A percentile compares a stretch with the other conserved stretches of the same genome.
These are phyloP conservation scores for Athalia rosae DNA, from an alignment of 2,888 invertebrate species.

Conservation along the genomic window DNA sequence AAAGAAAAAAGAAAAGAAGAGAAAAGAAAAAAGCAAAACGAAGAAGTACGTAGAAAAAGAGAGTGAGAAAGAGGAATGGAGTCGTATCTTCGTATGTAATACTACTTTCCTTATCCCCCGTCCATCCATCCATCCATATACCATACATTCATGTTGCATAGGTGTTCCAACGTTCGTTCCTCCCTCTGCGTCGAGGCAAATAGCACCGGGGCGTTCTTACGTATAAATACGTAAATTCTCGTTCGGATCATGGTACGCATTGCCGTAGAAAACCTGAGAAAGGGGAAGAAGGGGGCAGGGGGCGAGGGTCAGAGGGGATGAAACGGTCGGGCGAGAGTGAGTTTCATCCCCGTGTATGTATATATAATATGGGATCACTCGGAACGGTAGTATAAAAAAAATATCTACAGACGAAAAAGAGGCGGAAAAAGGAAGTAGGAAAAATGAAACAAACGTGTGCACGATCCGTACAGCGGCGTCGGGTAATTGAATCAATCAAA, in stretches of 20 bases:
- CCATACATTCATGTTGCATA: neutral
- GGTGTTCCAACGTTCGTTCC: neutral
- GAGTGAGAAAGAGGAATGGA: too few species aligned
- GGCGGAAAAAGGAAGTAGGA: too few species aligned
- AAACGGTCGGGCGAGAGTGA: too few species aligned
- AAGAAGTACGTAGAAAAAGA: neutral
- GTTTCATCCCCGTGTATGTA: too few species aligned
- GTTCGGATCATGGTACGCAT: slow-evolving; percentile 12
- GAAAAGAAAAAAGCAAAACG: neutral
- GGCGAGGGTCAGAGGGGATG: too few species aligned
- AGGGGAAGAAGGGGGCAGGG: slow-evolving; percentile 47
- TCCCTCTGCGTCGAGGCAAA: neutral
- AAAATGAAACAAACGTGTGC: too few species aligned
- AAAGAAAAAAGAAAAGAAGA: neutral
- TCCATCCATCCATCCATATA: neutral
- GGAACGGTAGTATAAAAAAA: too few species aligned
- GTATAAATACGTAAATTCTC: slow-evolving; percentile 41
- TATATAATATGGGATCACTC: too few species aligned
- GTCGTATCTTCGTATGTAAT: too few species aligned
- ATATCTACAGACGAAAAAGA: too few species aligned
- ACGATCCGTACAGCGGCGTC: too few species aligned
- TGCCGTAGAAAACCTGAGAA: slow-evolving; percentile 42
- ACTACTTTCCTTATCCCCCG: neutral
- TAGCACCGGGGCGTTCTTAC: neutral
- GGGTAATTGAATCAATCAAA: too few species aligned